phyloP scores from a whole-genome alignment of 2,888 invertebrate species.

The Drosophila meridiana region DNA sequence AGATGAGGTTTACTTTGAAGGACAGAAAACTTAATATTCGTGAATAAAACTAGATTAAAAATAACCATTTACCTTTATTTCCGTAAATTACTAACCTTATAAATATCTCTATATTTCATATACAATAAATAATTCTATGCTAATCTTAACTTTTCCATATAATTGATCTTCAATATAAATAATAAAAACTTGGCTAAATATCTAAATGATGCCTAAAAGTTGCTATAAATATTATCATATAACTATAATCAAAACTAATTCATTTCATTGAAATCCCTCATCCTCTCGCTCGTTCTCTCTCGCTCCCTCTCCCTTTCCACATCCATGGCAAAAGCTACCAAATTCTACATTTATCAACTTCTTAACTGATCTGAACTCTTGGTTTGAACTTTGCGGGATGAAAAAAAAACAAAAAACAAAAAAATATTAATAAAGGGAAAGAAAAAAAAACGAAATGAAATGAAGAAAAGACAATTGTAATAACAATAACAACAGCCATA shows the following conservation, averaged over 20 bases:
- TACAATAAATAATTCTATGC: not conserved
- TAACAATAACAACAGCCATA: conserved; percentile 24
- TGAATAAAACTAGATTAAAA: too few species aligned
- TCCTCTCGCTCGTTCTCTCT: not conserved
- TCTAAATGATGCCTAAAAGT: not conserved
- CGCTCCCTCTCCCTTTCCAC: not conserved
- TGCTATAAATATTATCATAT: not conserved
- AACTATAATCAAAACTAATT: not conserved
- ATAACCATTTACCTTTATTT: too few species aligned
- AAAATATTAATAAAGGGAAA: too few species aligned
- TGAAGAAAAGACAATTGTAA: conserved; percentile 10
- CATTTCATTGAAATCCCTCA: not conserved
- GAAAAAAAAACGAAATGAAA: conserved; percentile 7
- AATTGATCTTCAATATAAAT: not conserved
- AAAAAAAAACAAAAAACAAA: not conserved
- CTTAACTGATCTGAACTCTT: conserved; percentile 34
- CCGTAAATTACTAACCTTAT: too few species aligned
- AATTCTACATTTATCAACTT: conserved; percentile 7
- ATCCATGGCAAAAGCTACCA: not conserved
- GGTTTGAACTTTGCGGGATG: conserved; percentile 25
- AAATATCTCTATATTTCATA: not conserved
- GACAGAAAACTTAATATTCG: not conserved
- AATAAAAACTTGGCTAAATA: not conserved
- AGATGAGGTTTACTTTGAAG: not conserved
- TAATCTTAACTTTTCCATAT: not conserved